Base-by-base conservation (phyloP, 1,140 invertebrate species). In the Drosophila jambulina region DNA sequence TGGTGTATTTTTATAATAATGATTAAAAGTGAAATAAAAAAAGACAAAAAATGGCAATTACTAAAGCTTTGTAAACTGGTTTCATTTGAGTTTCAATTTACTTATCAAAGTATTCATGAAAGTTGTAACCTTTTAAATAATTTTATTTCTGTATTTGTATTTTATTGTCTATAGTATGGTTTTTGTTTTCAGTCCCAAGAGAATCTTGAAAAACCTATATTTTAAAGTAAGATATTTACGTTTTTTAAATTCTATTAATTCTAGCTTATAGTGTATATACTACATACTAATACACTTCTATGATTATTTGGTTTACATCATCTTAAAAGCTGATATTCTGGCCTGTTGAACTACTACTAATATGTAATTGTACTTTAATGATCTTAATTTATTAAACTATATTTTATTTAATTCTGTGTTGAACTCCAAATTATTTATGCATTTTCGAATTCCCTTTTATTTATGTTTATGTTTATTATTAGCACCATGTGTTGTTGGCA, bases 281-380 rank as follows among this genome's bases (percentile, higher is more conserved):
- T 38, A 17, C 4, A 27, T n/a, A 48, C 17, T n/a, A 48, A 48
- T 6, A 49, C n/a, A 49, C 8, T 10, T 8, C 12, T 6, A 19
- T 13, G 0, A 3, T 32, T 0, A 2, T 0, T 32, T 19, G 0
- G 4, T 1, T 29, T 1, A 12, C 4, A n/a, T 19, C 10, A n/a
- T 49, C n/a, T 32, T 32, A 7, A 19, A 51, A 3, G 9, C n/a
- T 29, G 5, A 0, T 6, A 19, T 17, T n/a, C 1, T 49, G 8
- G 21, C 23, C 25, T 19, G 2, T 32, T 15, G 5, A 51, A 32
- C 3, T 8, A n/a, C n/a, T 19, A 32, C n/a, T 15, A 21, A 10
- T 7, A 15, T 15, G 21, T 5, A 4, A 8, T 21, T 32, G 3
- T 25, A 4, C 17, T 25, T 15, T 53, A 0, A 15, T 9, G 13